Evolutionary conservation across 2,797 vertebrate species (phyloP).

Genomic region (Argyrosomus regius): DNA sequence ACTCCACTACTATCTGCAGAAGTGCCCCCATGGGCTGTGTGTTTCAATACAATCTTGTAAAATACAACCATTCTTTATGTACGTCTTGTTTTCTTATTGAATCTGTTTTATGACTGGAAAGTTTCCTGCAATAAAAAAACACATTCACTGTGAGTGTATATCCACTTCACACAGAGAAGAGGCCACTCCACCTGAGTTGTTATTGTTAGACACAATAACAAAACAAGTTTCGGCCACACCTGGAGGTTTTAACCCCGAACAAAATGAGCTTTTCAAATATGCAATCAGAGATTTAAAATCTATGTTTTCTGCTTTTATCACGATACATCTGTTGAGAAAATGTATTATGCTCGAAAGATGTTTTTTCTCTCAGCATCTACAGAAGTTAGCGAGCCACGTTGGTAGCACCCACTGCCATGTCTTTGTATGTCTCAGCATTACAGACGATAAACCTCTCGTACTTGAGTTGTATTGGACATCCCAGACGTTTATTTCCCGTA

Average conservation of each 20-base stretch:
- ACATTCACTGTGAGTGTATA: too few species aligned
- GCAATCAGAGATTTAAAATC: fast-evolving
- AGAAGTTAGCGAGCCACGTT: conserved; percentile 14
- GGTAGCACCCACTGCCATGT: background rate
- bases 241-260: background rate
- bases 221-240: background rate
- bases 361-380: background rate
- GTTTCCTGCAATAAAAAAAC: too few species aligned
- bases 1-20: too few species aligned
- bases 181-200: too few species aligned
- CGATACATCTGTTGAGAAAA: background rate
- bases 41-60: too few species aligned
- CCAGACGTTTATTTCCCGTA: fast-evolving
- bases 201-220: background rate
- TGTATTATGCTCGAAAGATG: background rate
- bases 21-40: too few species aligned
- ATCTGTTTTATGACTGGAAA: too few species aligned
- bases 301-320: fast-evolving
- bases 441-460: background rate
- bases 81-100: too few species aligned
- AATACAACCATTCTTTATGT: too few species aligned
- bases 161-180: too few species aligned
- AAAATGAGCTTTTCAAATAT: fast-evolving
- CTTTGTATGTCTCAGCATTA: background rate
- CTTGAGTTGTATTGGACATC: fast-evolving